These are phyloP conservation scores for Hyphantria cunea DNA, from an alignment of 1,140 invertebrate genomes.

Conservation along the genomic window DNA sequence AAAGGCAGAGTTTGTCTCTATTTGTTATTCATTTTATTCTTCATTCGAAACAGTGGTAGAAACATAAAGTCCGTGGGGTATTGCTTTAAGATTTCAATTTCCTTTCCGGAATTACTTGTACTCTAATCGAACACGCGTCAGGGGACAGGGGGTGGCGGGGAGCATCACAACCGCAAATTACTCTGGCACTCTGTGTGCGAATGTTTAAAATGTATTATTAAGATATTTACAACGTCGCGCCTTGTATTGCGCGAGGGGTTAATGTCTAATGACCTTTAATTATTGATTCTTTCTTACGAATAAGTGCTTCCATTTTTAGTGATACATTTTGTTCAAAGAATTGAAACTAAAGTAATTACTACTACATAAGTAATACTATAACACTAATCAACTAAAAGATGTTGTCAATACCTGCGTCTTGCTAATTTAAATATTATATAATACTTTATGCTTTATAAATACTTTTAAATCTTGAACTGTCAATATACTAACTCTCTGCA, in stretches of 20 bases:
- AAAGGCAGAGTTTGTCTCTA: slow-evolving; percentile 22
- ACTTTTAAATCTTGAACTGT: too few relatives aligned
- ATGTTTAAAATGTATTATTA: slow-evolving; percentile 75
- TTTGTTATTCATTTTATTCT: slow-evolving; percentile 70
- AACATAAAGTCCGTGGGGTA: slow-evolving; percentile 73
- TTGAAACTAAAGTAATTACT: too few relatives aligned
- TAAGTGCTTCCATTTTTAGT: neutral
- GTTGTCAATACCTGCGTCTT: too few relatives aligned
- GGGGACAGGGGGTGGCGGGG: slow-evolving; percentile 46
- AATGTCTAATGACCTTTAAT: slow-evolving; percentile 60
- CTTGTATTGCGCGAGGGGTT: slow-evolving; percentile 49
- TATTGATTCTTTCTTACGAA: slow-evolving; percentile 44
- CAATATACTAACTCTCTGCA: too few relatives aligned
- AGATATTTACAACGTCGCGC: slow-evolving; percentile 42
- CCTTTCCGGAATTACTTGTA: slow-evolving; percentile 79
- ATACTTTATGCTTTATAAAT: too few relatives aligned
- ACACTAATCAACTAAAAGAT: too few relatives aligned
- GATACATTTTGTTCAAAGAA: too few relatives aligned
- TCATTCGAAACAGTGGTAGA: slow-evolving; percentile 47
- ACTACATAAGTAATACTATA: too few relatives aligned
- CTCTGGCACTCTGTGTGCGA: slow-evolving; percentile 65
- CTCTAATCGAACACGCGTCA: slow-evolving; percentile 79
- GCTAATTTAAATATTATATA: too few relatives aligned
- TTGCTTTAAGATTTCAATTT: slow-evolving; percentile 81
- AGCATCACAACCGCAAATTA: slow-evolving; percentile 72